phyloP scores from a whole-genome alignment of 1,140 invertebrate genomes.

The Lordiphosa stackelbergi region DNA sequence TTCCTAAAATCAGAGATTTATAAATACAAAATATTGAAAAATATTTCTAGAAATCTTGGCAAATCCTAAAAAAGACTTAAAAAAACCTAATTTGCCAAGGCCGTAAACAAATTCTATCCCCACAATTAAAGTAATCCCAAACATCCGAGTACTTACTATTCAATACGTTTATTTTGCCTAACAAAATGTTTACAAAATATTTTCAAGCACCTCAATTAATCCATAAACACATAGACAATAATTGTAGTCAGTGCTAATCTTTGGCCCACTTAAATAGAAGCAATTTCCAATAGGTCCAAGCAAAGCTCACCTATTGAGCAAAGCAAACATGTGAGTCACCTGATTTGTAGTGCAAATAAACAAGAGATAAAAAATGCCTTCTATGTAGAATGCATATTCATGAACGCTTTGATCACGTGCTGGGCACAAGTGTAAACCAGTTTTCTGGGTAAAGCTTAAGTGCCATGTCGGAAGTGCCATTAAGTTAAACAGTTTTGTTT shows the following conservation, averaged over 20 bases:
- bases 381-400: constrained; percentile 15
- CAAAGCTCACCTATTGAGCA: too few species aligned
- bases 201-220: constrained; percentile 1
- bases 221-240: constrained; percentile 25
- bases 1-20: too few species aligned
- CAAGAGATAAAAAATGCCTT: not conserved
- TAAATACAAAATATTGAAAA: too few species aligned
- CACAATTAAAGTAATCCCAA: too few species aligned
- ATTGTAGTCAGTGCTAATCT: constrained; percentile 44
- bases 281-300: not conserved
- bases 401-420: constrained; percentile 35
- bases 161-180: not conserved
- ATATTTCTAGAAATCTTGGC: too few species aligned
- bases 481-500: constrained; percentile 30
- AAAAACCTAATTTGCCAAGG: too few species aligned
- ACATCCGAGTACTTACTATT: not conserved
- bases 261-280: constrained; percentile 26
- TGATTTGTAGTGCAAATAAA: constrained; percentile 6
- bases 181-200: constrained; percentile 1
- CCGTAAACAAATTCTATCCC: too few species aligned
- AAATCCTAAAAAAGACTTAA: too few species aligned
- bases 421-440: constrained; percentile 40
- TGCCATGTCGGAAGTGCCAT: constrained; percentile 57
- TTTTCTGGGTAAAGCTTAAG: constrained; percentile 25
- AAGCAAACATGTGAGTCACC: constrained; percentile 7